Percentiles rank a stretch among this genome's conserved stretches.
Evolutionary conservation across 2,888 invertebrate species (phyloP).

Genomic region (Synanthedon tipuliformis): DNA sequence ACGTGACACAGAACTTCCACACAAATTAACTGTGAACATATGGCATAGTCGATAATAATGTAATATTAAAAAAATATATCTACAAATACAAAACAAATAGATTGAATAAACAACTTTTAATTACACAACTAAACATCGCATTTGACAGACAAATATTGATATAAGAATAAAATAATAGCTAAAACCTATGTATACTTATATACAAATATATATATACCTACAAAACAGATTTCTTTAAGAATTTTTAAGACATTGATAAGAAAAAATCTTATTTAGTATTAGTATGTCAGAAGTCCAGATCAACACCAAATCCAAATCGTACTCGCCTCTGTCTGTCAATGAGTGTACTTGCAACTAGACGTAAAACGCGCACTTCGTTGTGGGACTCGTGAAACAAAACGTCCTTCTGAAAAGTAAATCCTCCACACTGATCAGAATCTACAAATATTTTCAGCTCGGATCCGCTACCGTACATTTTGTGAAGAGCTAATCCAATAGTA

Average conservation of each 20-base stretch:
- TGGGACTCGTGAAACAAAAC: constrained; percentile 42
- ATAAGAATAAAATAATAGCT: constrained; percentile 50
- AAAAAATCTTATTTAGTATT: not conserved
- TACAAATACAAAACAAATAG: not conserved
- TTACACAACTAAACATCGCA: constrained; percentile 36
- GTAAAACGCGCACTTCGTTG: constrained; percentile 41
- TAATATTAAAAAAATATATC: not conserved
- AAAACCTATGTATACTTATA: constrained; percentile 69
- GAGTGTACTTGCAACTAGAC: constrained; percentile 44
- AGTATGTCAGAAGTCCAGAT: constrained; percentile 46
- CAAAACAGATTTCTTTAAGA: constrained; percentile 20
- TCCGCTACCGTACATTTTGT: constrained; percentile 42
- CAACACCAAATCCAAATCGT: constrained; percentile 51
- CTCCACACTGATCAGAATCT: constrained; percentile 53
- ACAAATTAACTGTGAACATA: no score
- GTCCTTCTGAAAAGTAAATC: constrained; percentile 53
- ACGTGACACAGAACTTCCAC: no score
- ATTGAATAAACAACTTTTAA: constrained; percentile 22
- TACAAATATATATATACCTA: constrained; percentile 61
- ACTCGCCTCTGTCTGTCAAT: constrained; percentile 50
- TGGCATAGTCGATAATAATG: no score
- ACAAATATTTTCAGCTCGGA: constrained; percentile 55
- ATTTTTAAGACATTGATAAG: not conserved
- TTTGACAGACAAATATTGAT: constrained; percentile 16
- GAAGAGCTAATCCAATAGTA: constrained; percentile 42